Conservation (phyloP, 1,140 invertebrate species). For the Elysia chlorotica region DNA sequence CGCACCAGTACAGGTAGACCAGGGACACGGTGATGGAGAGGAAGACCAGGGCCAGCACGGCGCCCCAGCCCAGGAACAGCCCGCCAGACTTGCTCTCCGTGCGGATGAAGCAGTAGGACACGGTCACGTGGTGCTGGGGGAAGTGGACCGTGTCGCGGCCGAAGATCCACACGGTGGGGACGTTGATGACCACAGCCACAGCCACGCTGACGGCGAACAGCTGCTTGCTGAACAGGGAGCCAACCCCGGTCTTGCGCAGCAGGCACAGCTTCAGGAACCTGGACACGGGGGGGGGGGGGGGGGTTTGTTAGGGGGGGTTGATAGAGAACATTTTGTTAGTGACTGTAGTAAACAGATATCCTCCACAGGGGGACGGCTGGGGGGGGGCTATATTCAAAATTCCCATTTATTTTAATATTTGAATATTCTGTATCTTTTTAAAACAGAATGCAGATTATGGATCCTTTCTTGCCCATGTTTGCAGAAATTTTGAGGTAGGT, state of each 20-base stretch:
- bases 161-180: conserved; percentile 24
- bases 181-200: not conserved
- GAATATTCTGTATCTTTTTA: too few species aligned
- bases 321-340: too few species aligned
- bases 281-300: not conserved
- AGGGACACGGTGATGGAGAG: not conserved
- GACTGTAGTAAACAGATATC: too few species aligned
- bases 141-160: conserved; percentile 10
- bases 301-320: not conserved
- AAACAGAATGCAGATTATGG: too few species aligned
- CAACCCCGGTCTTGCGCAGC: conserved; percentile 8
- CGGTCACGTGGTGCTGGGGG: not conserved
- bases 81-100: conserved; percentile 2
- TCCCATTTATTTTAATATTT: too few species aligned
- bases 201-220: conserved; percentile 14
- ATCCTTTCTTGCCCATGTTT: too few species aligned
- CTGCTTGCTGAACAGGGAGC: conserved; percentile 1
- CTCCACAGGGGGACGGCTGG: too few species aligned
- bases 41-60: conserved; percentile 19
- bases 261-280: conserved; percentile 19
- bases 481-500: too few species aligned
- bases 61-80: conserved; percentile 12
- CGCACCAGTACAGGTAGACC: conserved; percentile 20
- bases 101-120: conserved; percentile 24
- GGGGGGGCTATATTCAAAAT: too few species aligned